phyloP scores from a whole-genome alignment of 1,140 invertebrate genomes.

The Microplitis demolitor region DNA sequence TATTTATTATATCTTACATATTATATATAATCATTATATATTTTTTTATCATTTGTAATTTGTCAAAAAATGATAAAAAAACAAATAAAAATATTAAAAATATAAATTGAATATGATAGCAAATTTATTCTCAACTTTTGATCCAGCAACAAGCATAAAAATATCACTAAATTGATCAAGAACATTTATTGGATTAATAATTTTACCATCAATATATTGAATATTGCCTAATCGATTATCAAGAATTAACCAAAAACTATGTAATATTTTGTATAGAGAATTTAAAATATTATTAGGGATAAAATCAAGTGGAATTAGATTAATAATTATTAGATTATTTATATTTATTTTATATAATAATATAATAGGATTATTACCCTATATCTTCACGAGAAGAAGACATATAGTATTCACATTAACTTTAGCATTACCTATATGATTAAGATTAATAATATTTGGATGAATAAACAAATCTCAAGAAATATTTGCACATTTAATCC shows the following conservation, averaged over 20 bases:
- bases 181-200: not conserved
- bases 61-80: constrained; percentile 59
- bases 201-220: constrained; percentile 4
- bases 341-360: constrained; percentile 66
- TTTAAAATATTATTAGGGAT: constrained; percentile 46
- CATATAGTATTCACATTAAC: constrained; percentile 60
- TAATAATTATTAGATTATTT: constrained; percentile 63
- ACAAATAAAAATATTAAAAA: constrained; percentile 64
- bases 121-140: constrained; percentile 43
- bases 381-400: constrained; percentile 69
- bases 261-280: constrained; percentile 31
- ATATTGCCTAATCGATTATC: constrained; percentile 4
- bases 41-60: no score
- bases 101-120: constrained; percentile 47
- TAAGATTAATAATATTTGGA: constrained; percentile 65
- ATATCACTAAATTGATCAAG: constrained; percentile 7
- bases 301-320: constrained; percentile 63
- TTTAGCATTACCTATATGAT: constrained; percentile 66
- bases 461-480: constrained; percentile 63
- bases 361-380: constrained; percentile 69
- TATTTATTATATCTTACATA: no score
- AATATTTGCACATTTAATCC: constrained; percentile 69
- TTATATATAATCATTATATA: no score
- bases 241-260: no score
- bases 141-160: constrained; percentile 7